Evolutionary conservation across 2,888 invertebrate species (phyloP).

Genomic region (Eupithecia dodoneata): DNA sequence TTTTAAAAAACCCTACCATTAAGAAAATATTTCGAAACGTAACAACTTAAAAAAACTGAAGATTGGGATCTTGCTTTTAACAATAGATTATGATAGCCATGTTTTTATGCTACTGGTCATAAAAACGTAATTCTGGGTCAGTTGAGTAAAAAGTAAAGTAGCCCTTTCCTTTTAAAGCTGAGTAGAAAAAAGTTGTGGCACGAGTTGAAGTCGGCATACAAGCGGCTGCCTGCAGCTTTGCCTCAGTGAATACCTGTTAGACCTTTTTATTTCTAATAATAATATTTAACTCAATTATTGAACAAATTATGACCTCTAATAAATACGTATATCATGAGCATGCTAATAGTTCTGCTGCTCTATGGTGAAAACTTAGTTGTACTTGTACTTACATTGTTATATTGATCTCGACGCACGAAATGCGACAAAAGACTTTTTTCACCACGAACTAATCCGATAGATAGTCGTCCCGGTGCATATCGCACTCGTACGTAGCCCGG

Average conservation of each 20-base stretch:
- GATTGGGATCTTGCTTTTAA: slow-evolving; percentile 31
- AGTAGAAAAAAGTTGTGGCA: slow-evolving; percentile 1
- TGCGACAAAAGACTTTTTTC: too few relatives aligned
- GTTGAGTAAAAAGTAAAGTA: slow-evolving; percentile 14
- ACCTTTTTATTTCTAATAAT: not conserved
- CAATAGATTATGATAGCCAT: slow-evolving; percentile 34
- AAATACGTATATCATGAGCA: too few relatives aligned
- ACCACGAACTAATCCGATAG: too few relatives aligned
- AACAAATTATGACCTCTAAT: too few relatives aligned
- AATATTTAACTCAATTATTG: not conserved
- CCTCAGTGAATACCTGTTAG: not conserved
- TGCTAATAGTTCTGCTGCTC: too few relatives aligned
- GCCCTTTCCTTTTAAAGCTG: slow-evolving; percentile 24
- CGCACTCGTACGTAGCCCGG: too few relatives aligned
- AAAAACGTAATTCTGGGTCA: slow-evolving; percentile 11
- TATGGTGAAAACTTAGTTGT: too few relatives aligned
- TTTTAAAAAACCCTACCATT: slow-evolving; percentile 36
- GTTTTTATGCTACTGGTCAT: slow-evolving; percentile 32
- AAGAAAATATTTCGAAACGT: slow-evolving; percentile 41
- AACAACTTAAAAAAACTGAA: slow-evolving; percentile 37
- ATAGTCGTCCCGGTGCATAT: too few relatives aligned
- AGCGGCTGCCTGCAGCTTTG: not conserved
- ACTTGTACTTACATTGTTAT: too few relatives aligned
- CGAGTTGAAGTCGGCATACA: not conserved
- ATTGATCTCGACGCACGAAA: too few relatives aligned